Evolutionary conservation across 2,797 vertebrate species (phyloP), one percentile per base, ranked within the genome.

Genomic region (Furcifer pardalis): DNA sequence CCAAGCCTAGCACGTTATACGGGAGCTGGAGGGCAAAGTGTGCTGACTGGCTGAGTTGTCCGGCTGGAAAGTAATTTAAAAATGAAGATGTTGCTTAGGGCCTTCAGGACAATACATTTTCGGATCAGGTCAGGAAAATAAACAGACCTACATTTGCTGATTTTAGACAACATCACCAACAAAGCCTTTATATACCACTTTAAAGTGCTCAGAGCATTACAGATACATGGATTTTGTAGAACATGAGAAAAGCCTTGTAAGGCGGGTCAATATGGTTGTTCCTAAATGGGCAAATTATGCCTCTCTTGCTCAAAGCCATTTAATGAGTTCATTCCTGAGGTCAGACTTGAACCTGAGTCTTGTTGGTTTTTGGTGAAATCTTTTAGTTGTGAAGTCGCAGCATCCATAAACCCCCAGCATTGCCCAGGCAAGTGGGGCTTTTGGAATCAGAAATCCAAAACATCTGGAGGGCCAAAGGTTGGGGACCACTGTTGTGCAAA

Each of bases 11-110:
- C 44, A 99, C 97, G 0, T 96, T 99, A 96, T 99, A 99, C 8
- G 98, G 98, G 87, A 99, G 95, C 93, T 99, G 98, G 35, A 99
- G 97, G 87, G 98, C 96, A 84, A 97, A 97, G 91, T 99, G 97
- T 1, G 98, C 98, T 0, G 98, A 99, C 88, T 99, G 98, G 94
- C 98, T 99, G 77, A 99, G 95, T 92, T 99, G 98, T 75, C 98
- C 98, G 25, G 98, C 98, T 99, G 94, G 15, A 94, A 90, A 30
- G n/a, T 3, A 86, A 89, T 77, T 10, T 77, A 87, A 87, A 86
- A 27, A 63, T 25, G 21, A 75, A 82, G 46, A 81, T 37, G 87
- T 3, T 19, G 21, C 0, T 49, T 15, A 5, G 0, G n/a, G 27
- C 25, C 7, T 82, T 73, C 21, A 74, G 52, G 3, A 71, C 0